phyloP scores from a whole-genome alignment of 37 sponge, comb jelly and placozoan genomes.

The Beroe forskalii region DNA sequence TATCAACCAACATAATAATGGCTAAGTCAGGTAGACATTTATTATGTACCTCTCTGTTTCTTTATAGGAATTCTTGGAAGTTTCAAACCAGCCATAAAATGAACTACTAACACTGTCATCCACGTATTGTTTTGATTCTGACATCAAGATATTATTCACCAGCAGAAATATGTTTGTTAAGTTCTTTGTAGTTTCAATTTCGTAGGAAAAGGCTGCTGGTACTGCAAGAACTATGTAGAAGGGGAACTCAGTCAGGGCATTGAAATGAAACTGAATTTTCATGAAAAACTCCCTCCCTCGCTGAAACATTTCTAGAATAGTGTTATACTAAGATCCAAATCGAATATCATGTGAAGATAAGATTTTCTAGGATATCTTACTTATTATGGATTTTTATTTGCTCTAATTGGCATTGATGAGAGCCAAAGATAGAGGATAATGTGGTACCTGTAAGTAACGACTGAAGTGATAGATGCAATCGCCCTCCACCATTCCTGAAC shows the following conservation, averaged over 20 bases:
- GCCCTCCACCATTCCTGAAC: slow-evolving; percentile 1
- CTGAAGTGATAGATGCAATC: slow-evolving; percentile 39
- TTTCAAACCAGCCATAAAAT: not conserved
- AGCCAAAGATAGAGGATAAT: too few relatives aligned
- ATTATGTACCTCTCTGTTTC: not conserved
- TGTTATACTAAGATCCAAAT: too few relatives aligned
- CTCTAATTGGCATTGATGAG: too few relatives aligned
- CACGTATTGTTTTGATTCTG: not conserved
- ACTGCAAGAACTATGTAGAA: slow-evolving; percentile 34
- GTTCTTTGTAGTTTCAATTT: slow-evolving; percentile 14
- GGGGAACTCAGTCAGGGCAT: not conserved
- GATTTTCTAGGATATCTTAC: too few relatives aligned
- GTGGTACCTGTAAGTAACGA: slow-evolving; percentile 5
- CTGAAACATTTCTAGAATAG: too few relatives aligned
- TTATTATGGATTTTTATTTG: too few relatives aligned
- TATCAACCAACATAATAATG: too few relatives aligned
- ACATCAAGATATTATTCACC: not conserved
- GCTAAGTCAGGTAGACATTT: too few relatives aligned
- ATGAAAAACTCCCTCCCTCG: slow-evolving; percentile 45
- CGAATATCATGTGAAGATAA: too few relatives aligned
- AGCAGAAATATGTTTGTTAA: not conserved
- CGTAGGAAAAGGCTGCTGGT: slow-evolving; percentile 9
- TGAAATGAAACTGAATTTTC: slow-evolving; percentile 40
- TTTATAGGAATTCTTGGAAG: not conserved
- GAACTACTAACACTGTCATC: not conserved